Evolutionary conservation across 2,113 vertebrate genomes (phyloP).

Genomic region (Colinus virginianus): DNA sequence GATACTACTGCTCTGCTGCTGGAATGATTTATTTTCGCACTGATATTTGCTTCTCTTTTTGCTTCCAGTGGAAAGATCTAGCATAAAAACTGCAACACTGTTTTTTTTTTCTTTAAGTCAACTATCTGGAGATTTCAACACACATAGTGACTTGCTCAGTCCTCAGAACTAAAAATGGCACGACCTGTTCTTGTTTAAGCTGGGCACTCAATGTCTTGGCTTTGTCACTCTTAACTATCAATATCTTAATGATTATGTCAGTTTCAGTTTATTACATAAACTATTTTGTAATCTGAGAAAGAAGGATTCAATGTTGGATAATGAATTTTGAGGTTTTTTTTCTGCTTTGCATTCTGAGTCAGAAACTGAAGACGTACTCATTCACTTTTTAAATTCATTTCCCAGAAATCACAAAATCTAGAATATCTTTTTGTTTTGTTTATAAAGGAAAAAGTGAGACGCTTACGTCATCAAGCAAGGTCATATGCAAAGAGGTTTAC

Average conservation of each 20-base stretch:
- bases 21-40: not conserved
- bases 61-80: not conserved
- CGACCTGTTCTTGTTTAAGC: slow-evolving; percentile 37
- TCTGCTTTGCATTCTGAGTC: not conserved
- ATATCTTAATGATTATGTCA: slow-evolving; percentile 54
- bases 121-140: slow-evolving; percentile 59
- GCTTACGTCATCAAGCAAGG: not conserved
- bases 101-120: not conserved
- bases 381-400: slow-evolving; percentile 48
- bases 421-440: not conserved
- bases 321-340: not conserved
- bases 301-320: slow-evolving; percentile 46
- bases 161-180: not conserved
- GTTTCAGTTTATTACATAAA: slow-evolving; percentile 63
- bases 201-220: slow-evolving; percentile 36
- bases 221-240: slow-evolving; percentile 50
- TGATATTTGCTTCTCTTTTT: not conserved
- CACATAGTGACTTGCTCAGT: slow-evolving; percentile 35
- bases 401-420: not conserved
- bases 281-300: slow-evolving; percentile 64
- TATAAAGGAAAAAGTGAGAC: not conserved
- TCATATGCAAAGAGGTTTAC: not conserved
- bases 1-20: not conserved
- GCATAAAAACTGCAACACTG: not conserved
- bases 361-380: not conserved